Conservation (phyloP, 2,888 invertebrate genomes). For the Amiota minor region DNA sequence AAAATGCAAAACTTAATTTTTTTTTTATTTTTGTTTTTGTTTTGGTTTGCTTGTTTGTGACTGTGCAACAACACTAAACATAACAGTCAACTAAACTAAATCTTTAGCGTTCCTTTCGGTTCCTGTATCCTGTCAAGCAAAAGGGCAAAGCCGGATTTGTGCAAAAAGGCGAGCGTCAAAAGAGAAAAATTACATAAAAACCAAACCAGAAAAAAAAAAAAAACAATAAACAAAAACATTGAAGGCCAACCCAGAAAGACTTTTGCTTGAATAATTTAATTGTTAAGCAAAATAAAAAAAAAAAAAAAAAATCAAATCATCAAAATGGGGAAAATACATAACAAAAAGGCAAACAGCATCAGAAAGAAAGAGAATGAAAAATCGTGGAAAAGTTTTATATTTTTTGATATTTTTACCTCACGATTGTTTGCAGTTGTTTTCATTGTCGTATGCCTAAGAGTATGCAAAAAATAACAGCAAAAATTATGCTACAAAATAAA, state of each 20-base stretch:
- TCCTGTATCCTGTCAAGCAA: neutral
- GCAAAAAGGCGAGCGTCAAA: too few relatives aligned
- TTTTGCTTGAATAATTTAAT: slow-evolving; percentile 69
- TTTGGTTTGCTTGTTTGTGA: neutral
- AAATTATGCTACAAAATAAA: slow-evolving; percentile 44
- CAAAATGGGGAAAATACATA: slow-evolving; percentile 43
- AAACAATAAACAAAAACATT: neutral
- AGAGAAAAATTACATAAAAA: neutral
- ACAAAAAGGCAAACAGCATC: slow-evolving; percentile 49
- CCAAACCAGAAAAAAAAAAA: neutral
- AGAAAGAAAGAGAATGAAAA: too few relatives aligned
- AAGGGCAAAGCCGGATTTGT: neutral
- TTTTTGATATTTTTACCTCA: slow-evolving; percentile 58
- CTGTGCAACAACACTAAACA: slow-evolving; percentile 10
- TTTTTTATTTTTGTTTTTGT: neutral
- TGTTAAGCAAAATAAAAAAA: slow-evolving; percentile 58
- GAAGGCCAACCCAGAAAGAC: slow-evolving; percentile 49
- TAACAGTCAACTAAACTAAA: neutral
- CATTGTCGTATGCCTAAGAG: neutral
- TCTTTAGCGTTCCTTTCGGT: neutral
- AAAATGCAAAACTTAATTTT: neutral
- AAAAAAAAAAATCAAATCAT: slow-evolving; percentile 44
- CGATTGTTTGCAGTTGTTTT: neutral
- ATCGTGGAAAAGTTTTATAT: slow-evolving; percentile 58
- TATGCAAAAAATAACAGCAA: neutral